Evolutionary conservation across 2,797 vertebrate species (phyloP).

Genomic region (Spondyliosoma cantharus): DNA sequence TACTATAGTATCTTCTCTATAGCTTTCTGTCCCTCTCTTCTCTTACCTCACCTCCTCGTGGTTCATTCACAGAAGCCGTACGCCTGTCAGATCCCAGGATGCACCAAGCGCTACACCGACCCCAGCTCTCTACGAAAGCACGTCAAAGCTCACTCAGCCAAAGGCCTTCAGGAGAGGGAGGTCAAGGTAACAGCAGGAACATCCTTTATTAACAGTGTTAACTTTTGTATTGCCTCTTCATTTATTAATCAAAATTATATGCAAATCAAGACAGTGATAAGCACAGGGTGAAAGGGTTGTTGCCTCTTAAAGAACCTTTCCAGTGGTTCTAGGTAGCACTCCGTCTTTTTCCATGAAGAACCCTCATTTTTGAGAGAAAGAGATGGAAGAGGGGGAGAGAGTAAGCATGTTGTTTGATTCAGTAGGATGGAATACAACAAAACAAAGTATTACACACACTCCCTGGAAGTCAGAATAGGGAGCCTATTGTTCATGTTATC

Average conservation of each 20-base stretch:
- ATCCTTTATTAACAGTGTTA: not conserved
- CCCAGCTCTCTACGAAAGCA: slow-evolving; percentile 99
- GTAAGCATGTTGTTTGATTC: slow-evolving; percentile 70
- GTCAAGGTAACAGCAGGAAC: slow-evolving; percentile 84
- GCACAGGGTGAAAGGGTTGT: not conserved
- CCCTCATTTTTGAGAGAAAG: slow-evolving; percentile 30
- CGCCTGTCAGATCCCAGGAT: slow-evolving; percentile 94
- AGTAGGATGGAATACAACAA: slow-evolving; percentile 74
- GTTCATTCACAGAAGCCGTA: slow-evolving; percentile 90
- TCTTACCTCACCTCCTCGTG: slow-evolving; percentile 11
- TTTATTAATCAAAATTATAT: not conserved
- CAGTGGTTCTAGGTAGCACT: slow-evolving; percentile 12
- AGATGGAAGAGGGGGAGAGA: slow-evolving; percentile 31
- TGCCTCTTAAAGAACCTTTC: not conserved
- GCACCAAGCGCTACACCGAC: slow-evolving; percentile 98
- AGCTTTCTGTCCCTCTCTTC: not conserved
- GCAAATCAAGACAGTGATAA: not conserved
- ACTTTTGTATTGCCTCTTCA: not conserved
- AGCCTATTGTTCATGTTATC: slow-evolving; percentile 81
- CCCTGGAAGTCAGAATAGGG: slow-evolving; percentile 76
- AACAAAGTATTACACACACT: slow-evolving; percentile 69
- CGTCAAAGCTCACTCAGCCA: slow-evolving; percentile 93
- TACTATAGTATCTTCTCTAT: not conserved
- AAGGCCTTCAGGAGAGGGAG: slow-evolving; percentile 89
- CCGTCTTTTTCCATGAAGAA: not conserved